Evolutionary conservation across 2,113 vertebrate species (phyloP), one percentile per base, ranked within the genome.

Genomic region (Pholis gunnellus): DNA sequence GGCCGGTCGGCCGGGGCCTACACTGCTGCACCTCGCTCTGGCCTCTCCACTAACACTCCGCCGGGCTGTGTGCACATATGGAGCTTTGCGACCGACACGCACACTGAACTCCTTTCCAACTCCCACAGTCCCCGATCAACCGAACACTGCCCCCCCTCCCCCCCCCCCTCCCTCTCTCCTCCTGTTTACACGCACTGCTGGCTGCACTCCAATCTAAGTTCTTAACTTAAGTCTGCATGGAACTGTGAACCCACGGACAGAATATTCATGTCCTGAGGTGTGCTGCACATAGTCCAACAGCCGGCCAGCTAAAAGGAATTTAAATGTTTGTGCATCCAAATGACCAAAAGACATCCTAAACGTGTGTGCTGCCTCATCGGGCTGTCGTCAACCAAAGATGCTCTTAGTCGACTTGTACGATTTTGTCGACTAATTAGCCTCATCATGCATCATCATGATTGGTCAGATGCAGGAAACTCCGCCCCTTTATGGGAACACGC

Each of bases 1-100:
- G 18, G 29, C 76, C 71, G 64, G 72, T 71, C 40, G 1, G 67
- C 89, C 59, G 56, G 73, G 22, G 29, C 40, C 66, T 82, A 74
- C 70, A 2, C 63, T 69, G 46, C 57, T 65, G 0, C 72, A 77
- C 14, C 81, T 88, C 65, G 6, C 71, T 42, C 0, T 50, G 75
- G 78, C 75, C 81, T 86, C 86, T 64, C 78, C 70, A 42, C 67
- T 59, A 11, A 70, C 82, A 78, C 70, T 75, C 72, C 76, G 70
- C 10, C 46, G 57, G 66, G 36, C 73, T 61, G 64, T 61, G 64
- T 40, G 60, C 57, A 72, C 81, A 75, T 72, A 69, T 64, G 86
- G 5, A 5, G 68, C 40, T 76, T 22, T 63, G 72, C 57, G 34
- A 78, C 34, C 63, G 2, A 79, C 56, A 27, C 8, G 34, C 68